phyloP scores from a whole-genome alignment of 2,113 vertebrate species.

The Misgurnus anguillicaudatus region DNA sequence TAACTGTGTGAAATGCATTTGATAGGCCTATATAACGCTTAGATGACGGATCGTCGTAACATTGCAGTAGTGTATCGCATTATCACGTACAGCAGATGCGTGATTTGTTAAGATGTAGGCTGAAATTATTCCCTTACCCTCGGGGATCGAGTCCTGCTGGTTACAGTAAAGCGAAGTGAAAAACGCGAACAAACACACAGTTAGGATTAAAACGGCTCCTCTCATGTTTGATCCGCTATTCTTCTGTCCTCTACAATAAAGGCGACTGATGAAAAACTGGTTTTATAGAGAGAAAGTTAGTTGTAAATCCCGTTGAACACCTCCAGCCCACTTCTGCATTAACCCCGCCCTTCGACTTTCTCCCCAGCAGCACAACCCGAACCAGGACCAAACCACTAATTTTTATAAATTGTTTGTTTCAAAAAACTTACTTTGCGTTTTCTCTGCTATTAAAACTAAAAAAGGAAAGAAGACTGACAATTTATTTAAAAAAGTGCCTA shows the following conservation, averaged over 20 bases:
- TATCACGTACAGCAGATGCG: background rate
- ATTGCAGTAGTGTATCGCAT: background rate
- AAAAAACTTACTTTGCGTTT: too few relatives aligned
- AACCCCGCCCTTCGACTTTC: background rate
- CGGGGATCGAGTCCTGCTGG: constrained; percentile 48
- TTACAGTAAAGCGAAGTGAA: constrained; percentile 44
- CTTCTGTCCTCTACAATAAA: background rate
- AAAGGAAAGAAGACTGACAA: too few relatives aligned
- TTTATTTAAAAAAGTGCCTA: too few relatives aligned
- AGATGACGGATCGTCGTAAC: background rate
- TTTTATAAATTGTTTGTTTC: too few relatives aligned
- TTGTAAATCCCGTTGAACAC: constrained; percentile 4
- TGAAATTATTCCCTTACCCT: constrained; percentile 61
- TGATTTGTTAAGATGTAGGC: background rate
- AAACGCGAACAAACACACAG: constrained; percentile 35
- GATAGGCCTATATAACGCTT: background rate
- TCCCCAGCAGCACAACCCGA: background rate
- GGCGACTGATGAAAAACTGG: background rate
- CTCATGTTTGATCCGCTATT: constrained; percentile 4
- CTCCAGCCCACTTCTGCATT: constrained; percentile 25
- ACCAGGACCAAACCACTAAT: background rate
- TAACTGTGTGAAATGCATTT: background rate
- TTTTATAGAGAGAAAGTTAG: constrained; percentile 46
- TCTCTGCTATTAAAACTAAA: too few relatives aligned
- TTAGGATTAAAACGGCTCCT: constrained; percentile 11